Conservation (phyloP, 2,113 vertebrate species). For the Heteronetta atricapilla region DNA sequence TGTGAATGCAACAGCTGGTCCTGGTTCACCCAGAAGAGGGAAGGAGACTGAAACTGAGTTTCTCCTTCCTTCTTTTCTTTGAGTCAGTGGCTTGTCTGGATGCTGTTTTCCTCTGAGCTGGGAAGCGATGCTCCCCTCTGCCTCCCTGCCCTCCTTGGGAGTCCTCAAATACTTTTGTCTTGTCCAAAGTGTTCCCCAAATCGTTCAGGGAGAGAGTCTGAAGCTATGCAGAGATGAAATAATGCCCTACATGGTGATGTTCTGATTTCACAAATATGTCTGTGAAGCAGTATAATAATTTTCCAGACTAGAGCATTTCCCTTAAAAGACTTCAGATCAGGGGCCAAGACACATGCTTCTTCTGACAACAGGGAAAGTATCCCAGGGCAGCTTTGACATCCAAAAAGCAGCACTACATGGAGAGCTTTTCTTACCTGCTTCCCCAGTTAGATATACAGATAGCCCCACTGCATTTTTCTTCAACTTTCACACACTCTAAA, state of each 20-base stretch:
- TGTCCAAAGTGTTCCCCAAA: not conserved
- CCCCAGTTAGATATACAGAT: not conserved
- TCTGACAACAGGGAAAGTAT: not conserved
- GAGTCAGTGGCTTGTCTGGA: not conserved
- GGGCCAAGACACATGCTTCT: not conserved
- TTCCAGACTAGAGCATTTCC: constrained; percentile 19
- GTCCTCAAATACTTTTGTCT: not conserved
- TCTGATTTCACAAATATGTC: constrained; percentile 40
- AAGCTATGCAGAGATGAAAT: constrained; percentile 27
- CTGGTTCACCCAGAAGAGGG: not conserved
- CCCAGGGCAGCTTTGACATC: not conserved
- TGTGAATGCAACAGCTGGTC: not conserved
- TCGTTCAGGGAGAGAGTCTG: not conserved
- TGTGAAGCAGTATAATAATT: constrained; percentile 20
- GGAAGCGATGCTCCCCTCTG: not conserved
- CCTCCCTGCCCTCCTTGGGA: not conserved
- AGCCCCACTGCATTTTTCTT: not conserved
- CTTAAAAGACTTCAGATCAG: not conserved
- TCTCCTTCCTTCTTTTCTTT: not conserved
- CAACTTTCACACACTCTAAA: not conserved
- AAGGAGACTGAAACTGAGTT: not conserved
- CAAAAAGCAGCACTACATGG: not conserved
- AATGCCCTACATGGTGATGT: not conserved
- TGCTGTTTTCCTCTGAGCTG: not conserved
- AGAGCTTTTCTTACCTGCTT: not conserved